phyloP scores from a whole-genome alignment of 1,140 invertebrate genomes.

The Uloborus diversus region DNA sequence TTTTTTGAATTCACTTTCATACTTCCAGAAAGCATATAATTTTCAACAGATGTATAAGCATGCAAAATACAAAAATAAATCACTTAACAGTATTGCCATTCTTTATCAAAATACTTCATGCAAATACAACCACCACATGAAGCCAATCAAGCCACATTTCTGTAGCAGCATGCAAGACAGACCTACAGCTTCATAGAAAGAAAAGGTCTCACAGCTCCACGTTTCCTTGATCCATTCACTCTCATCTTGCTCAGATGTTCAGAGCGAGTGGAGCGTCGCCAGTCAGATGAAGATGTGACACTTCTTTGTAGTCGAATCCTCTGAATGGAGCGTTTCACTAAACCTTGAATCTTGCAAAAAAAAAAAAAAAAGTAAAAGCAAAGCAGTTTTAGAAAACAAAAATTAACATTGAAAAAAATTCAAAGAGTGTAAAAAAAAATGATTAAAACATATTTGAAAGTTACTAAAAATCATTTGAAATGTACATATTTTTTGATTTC shows the following conservation, averaged over 20 bases:
- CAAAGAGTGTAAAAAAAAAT: background rate
- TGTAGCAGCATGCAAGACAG: too few relatives aligned
- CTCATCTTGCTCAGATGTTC: conserved; percentile 28
- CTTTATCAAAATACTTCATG: too few relatives aligned
- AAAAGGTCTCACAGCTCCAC: conserved; percentile 46
- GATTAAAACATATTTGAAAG: background rate
- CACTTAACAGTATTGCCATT: too few relatives aligned
- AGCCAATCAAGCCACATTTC: too few relatives aligned
- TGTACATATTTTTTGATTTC: background rate
- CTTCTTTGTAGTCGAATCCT: conserved; percentile 22
- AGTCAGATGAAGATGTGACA: conserved; percentile 37
- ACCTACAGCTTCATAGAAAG: conserved; percentile 43
- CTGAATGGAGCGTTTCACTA: conserved; percentile 29
- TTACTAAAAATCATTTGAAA: background rate
- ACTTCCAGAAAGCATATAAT: too few relatives aligned
- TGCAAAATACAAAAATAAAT: too few relatives aligned
- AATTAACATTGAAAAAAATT: too few relatives aligned
- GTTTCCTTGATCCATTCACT: background rate
- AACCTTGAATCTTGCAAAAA: conserved; percentile 37
- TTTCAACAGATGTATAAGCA: too few relatives aligned
- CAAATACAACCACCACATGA: too few relatives aligned
- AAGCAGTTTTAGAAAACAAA: too few relatives aligned
- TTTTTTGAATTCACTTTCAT: too few relatives aligned
- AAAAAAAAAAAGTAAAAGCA: background rate
- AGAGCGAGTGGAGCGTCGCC: conserved; percentile 45